These are phyloP conservation scores for Caloenas nicobarica DNA, from an alignment of 2,113 vertebrate species.

Conservation along the genomic window DNA sequence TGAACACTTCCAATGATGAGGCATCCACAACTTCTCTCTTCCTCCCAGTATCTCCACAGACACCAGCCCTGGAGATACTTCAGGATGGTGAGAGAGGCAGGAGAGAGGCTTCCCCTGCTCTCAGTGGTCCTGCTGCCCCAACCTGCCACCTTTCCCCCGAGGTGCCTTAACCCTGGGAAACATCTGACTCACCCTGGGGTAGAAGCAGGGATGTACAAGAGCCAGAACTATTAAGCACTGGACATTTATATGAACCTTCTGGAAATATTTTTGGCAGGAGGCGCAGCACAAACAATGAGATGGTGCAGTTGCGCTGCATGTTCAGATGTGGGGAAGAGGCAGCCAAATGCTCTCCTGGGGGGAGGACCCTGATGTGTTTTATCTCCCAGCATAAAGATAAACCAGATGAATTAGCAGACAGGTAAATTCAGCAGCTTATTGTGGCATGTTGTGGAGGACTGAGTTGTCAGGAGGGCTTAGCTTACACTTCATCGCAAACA, in stretches of 20 bases:
- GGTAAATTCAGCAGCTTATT: constrained; percentile 49
- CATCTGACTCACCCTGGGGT: not conserved
- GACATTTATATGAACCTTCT: constrained; percentile 43
- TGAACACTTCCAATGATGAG: not conserved
- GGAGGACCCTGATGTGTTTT: not conserved
- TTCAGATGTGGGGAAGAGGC: not conserved
- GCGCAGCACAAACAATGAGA: not conserved
- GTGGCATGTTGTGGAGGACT: not conserved
- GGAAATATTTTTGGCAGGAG: constrained; percentile 58
- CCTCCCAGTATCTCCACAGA: not conserved
- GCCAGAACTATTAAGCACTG: constrained; percentile 11
- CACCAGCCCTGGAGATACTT: not conserved
- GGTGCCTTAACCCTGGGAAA: not conserved
- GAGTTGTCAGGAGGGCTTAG: not conserved
- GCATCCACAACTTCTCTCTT: not conserved
- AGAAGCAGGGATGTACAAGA: not conserved
- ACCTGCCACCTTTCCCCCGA: not conserved
- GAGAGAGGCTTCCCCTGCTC: not conserved
- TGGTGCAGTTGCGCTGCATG: not conserved
- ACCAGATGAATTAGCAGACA: constrained; percentile 45
- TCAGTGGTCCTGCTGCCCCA: not conserved
- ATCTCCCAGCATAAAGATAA: constrained; percentile 55
- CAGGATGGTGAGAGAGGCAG: not conserved
- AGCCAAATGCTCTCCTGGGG: constrained; percentile 27
- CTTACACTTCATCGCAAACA: not conserved